Evolutionary conservation across 2,797 vertebrate genomes (phyloP).

Genomic region (Intellagama lesueurii): DNA sequence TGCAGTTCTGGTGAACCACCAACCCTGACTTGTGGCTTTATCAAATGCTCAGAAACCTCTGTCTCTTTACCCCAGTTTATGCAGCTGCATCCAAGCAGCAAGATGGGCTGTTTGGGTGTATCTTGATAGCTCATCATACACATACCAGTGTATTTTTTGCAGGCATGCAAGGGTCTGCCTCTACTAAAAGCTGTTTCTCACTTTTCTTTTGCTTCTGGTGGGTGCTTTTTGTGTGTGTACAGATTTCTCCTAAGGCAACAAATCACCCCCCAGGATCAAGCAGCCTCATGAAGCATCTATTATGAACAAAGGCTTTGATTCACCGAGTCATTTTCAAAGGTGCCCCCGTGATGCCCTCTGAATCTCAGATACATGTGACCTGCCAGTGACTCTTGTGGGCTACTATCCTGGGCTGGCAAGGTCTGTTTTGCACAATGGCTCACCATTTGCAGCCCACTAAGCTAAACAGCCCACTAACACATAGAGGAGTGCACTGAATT

Average conservation of each 20-base stretch:
- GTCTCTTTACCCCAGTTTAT: not conserved
- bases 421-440: not conserved
- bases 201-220: no score
- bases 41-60: not conserved
- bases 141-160: not conserved
- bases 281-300: not conserved
- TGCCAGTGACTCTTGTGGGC: not conserved
- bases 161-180: not conserved
- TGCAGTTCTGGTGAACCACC: not conserved
- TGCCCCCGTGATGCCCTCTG: no score
- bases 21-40: not conserved
- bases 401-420: no score
- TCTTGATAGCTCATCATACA: not conserved
- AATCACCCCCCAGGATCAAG: no score
- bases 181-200: no score
- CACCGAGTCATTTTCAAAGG: not conserved
- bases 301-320: not conserved
- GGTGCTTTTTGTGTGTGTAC: no score
- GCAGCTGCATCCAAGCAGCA: not conserved
- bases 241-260: not conserved
- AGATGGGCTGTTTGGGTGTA: not conserved
- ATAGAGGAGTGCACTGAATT: no score
- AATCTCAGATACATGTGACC: not conserved
- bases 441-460: not conserved
- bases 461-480: not conserved